Conservation (phyloP, 2,888 invertebrate species). For the Drosophila fulvimacula region DNA sequence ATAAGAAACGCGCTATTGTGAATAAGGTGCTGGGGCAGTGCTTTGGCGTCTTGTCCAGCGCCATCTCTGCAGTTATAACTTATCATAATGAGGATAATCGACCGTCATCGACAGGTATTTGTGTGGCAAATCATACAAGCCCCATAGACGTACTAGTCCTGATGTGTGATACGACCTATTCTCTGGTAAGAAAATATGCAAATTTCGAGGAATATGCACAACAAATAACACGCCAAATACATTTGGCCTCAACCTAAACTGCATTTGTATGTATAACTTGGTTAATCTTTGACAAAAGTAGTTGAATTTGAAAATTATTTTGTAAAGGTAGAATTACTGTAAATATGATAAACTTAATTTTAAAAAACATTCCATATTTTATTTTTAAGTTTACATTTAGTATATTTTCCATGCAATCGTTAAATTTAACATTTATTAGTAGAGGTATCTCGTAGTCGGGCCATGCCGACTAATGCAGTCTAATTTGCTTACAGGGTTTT, state of each 20-base stretch:
- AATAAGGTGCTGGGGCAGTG: slow-evolving; percentile 93
- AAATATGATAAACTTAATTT: not conserved
- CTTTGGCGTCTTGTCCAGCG: slow-evolving; percentile 96
- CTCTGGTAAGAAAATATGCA: slow-evolving; percentile 90
- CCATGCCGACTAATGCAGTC: not conserved
- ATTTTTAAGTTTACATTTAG: not conserved
- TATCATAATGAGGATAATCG: slow-evolving; percentile 95
- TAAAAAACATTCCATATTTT: not conserved
- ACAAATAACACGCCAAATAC: not conserved
- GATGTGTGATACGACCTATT: slow-evolving; percentile 98
- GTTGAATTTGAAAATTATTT: not conserved
- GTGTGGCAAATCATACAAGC: slow-evolving; percentile 99
- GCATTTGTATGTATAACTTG: slow-evolving; percentile 4
- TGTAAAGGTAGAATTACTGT: not conserved
- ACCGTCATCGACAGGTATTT: slow-evolving; percentile 91
- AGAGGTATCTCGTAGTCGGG: not conserved
- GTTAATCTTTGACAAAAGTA: not conserved
- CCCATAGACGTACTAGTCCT: slow-evolving; percentile 98
- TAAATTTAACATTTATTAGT: not conserved
- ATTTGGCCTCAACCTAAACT: not conserved
- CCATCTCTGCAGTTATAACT: slow-evolving; percentile 94
- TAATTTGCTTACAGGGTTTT: too few relatives aligned
- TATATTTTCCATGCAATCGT: not conserved
- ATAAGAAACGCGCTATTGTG: slow-evolving; percentile 92
- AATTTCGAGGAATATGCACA: slow-evolving; percentile 25